These are phyloP conservation scores for Dynastes tityus DNA, from an alignment of 2,888 invertebrate species.

Conservation along the genomic window DNA sequence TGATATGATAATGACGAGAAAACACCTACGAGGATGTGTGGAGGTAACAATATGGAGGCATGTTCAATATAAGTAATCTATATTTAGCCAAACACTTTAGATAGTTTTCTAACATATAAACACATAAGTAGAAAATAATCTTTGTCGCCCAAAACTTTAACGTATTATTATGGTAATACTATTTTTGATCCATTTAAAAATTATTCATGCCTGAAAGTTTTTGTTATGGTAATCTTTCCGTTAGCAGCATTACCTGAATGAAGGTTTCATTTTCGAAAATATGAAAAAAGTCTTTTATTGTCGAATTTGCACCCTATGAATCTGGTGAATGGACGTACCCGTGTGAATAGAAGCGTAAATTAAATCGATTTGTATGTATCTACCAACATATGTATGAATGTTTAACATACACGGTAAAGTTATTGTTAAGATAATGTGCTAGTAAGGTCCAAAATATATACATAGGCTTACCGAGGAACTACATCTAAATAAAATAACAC, in stretches of 20 bases:
- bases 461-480: no score
- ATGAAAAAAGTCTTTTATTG: conserved; percentile 29
- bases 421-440: conserved; percentile 22
- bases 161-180: neutral
- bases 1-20: no score
- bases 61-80: no score
- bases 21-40: no score
- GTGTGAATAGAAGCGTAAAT: conserved; percentile 52
- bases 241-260: conserved; percentile 4
- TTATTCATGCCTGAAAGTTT: conserved; percentile 8
- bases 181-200: conserved; percentile 9
- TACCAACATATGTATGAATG: conserved; percentile 9
- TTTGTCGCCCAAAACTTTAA: no score
- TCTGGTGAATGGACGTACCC: conserved; percentile 39
- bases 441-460: conserved; percentile 20
- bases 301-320: conserved; percentile 22
- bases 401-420: conserved; percentile 26
- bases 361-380: conserved; percentile 34
- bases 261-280: conserved; percentile 19
- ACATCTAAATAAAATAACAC: no score
- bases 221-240: conserved; percentile 29
- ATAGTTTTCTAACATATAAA: no score
- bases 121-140: no score
- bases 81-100: no score
- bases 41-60: no score